Evolutionary conservation across 2,797 vertebrate genomes (phyloP).

Genomic region (Sebastes melanostomus): DNA sequence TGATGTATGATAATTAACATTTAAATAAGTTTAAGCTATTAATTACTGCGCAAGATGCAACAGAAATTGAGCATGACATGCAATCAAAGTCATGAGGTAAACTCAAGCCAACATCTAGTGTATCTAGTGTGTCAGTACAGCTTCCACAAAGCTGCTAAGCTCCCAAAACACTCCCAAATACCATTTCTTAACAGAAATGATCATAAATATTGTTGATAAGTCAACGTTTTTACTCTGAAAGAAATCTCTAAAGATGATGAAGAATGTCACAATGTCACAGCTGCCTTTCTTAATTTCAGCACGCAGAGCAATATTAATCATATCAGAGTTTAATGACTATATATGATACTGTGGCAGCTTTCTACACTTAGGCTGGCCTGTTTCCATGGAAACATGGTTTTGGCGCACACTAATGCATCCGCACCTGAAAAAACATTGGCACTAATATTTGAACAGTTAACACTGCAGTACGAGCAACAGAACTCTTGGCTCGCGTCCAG

Average conservation of each 20-base stretch:
- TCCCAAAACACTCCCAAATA: constrained; percentile 6
- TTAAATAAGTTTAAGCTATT: not conserved
- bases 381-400: constrained; percentile 77
- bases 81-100: not conserved
- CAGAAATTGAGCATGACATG: not conserved
- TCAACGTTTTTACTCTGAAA: not conserved
- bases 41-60: not conserved
- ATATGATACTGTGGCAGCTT: constrained; percentile 63
- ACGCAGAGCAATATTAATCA: constrained; percentile 52
- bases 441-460: constrained; percentile 78
- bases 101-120: not conserved
- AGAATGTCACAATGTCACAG: not conserved
- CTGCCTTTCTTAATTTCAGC: constrained; percentile 38
- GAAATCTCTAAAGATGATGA: not conserved
- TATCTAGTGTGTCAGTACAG: not conserved
- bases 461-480: constrained; percentile 72
- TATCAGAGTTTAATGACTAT: constrained; percentile 63
- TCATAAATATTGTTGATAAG: not conserved
- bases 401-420: constrained; percentile 67
- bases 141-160: constrained; percentile 1
- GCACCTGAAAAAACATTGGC: constrained; percentile 90
- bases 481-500: constrained; percentile 72
- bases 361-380: constrained; percentile 63
- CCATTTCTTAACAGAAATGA: not conserved
- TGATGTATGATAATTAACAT: not conserved